Evolutionary conservation across 2,113 vertebrate genomes (phyloP), one percentile per base, ranked within the genome.

Genomic region (Okapia johnstoni): DNA sequence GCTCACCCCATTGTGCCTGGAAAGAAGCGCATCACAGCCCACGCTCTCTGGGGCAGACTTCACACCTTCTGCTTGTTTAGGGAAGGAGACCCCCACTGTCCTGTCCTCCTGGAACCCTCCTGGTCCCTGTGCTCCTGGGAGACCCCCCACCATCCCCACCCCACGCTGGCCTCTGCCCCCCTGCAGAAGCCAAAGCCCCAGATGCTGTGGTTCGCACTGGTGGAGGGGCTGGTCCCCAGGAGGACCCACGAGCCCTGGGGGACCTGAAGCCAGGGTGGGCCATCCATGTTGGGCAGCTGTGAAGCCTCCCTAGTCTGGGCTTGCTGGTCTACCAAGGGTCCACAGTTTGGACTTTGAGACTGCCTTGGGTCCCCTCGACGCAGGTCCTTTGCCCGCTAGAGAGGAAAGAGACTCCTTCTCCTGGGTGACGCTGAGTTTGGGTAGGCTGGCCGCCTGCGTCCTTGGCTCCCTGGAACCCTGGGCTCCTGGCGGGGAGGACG

Each of bases 271-370:
- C 19, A 3, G 26, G 16, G 1, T 12, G 28, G 50, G 12, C 48
- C 8, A 3, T 52, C 12, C 0, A 0, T 1, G 8, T 5, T 5
- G 0, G 16, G 14, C 2, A 9, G 28, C 5, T 7, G 0, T 1
- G 40, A 58, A 15, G 12, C 5, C 28, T 28, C 40, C 7, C 25
- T 58, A 5, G 16, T 14, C 86, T 8, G 30, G 46, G n/a, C 57
- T n/a, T n/a, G 10, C 61, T 81, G 66, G 14, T 52, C 28, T n/a
- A 10, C 33, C 92, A 15, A 9, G 12, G 46, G 8, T 13, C 57
- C 43, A 36, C 4, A 0, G 43, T 43, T 3, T 33, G 66, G 17
- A 7, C 52, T 26, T 5, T 0, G 46, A 43, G 90, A 54, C 5
- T 1, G 57, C 43, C 33, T 7, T 1, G 8, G 40, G 50, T 7